Evolutionary conservation across 2,888 invertebrate genomes (phyloP).

Genomic region (Limnephilus lunatus): DNA sequence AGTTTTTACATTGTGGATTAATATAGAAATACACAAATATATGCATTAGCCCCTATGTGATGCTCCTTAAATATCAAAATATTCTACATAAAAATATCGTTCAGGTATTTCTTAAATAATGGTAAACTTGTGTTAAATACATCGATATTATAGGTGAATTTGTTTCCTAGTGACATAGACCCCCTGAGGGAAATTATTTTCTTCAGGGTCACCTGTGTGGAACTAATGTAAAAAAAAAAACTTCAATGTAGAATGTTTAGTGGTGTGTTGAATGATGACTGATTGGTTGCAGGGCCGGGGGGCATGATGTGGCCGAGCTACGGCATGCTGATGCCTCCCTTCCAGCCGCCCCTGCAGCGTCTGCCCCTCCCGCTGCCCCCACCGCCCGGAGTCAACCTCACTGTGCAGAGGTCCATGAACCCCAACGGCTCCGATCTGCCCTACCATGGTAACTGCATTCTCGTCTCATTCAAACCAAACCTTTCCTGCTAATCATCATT

Average conservation of each 20-base stretch:
- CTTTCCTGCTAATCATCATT: background rate
- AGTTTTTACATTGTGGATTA: too few species aligned
- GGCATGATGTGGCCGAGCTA: slow-evolving; percentile 43
- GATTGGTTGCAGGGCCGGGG: slow-evolving; percentile 67
- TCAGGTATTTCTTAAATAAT: too few species aligned
- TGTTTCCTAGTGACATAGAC: too few species aligned
- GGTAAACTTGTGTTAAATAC: too few species aligned
- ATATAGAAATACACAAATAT: too few species aligned
- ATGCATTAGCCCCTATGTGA: too few species aligned
- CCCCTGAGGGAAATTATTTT: too few species aligned
- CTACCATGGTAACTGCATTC: slow-evolving; percentile 73
- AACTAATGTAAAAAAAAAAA: too few species aligned
- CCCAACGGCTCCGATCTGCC: slow-evolving; percentile 78
- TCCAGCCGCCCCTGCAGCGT: slow-evolving; percentile 69
- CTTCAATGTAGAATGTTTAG: background rate
- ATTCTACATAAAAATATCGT: too few species aligned
- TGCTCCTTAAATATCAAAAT: too few species aligned
- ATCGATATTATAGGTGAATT: too few species aligned
- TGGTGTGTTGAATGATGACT: background rate
- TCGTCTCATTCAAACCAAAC: background rate
- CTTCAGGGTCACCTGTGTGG: too few species aligned
- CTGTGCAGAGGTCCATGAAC: slow-evolving; percentile 74
- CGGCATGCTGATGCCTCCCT: slow-evolving; percentile 67
- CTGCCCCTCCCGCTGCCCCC: slow-evolving; percentile 29
- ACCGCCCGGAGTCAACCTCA: slow-evolving; percentile 66